These are phyloP conservation scores for Plebejus melissa DNA, from an alignment of 2,888 invertebrate genomes.

Conservation along the genomic window DNA sequence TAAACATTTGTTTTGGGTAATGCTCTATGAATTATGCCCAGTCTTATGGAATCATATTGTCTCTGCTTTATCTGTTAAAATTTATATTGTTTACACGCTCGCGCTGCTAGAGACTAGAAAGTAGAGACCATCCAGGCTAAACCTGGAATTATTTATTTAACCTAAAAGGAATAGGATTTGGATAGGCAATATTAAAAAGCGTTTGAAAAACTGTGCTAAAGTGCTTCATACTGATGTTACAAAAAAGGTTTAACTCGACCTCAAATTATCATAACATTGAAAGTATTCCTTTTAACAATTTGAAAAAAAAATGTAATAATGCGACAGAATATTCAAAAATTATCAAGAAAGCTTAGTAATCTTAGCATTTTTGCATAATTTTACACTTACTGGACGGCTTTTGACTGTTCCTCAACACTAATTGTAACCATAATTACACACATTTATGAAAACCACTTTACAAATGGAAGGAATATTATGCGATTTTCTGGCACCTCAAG, in stretches of 20 bases:
- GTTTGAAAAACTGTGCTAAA: too few species aligned
- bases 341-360: neutral
- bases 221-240: too few species aligned
- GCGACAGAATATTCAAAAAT: neutral
- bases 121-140: neutral
- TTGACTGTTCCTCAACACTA: neutral
- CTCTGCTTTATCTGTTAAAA: neutral
- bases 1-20: conserved; percentile 19
- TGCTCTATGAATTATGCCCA: neutral
- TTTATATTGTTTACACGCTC: neutral
- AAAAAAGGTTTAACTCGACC: too few species aligned
- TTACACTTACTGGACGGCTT: neutral
- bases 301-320: neutral
- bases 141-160: neutral
- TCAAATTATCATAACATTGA: neutral
- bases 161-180: neutral
- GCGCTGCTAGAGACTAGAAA: neutral
- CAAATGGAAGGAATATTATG: conserved; percentile 23
- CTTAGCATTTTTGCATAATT: conserved; percentile 10
- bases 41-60: neutral
- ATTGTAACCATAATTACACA: conserved; percentile 10
- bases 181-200: too few species aligned
- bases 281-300: neutral
- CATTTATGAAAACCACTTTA: conserved; percentile 2
- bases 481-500: conserved; percentile 13